These are phyloP conservation scores for Clistopyga incitator DNA, from an alignment of 2,888 invertebrate genomes.

Conservation along the genomic window DNA sequence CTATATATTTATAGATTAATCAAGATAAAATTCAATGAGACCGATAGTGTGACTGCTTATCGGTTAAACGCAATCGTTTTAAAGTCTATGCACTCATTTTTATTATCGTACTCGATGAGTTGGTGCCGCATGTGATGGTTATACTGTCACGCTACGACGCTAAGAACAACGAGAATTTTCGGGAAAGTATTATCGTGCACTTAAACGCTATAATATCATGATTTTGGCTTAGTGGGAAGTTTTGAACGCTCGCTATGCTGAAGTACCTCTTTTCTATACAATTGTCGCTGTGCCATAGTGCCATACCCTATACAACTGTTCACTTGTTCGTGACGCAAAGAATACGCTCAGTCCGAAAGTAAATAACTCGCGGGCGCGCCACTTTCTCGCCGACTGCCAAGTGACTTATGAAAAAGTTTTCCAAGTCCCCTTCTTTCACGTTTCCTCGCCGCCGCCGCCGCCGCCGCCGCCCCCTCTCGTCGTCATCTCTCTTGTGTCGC, in stretches of 20 bases:
- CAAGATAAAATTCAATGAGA: conserved; percentile 4
- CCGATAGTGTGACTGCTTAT: background rate
- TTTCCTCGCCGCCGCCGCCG: no score
- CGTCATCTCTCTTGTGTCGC: conserved; percentile 47
- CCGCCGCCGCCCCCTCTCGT: no score
- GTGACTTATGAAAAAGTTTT: conserved; percentile 65
- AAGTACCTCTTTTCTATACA: conserved; percentile 45
- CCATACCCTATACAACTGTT: conserved; percentile 54
- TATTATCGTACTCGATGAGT: conserved; percentile 12
- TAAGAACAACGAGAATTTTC: conserved; percentile 30
- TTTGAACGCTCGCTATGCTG: conserved; percentile 13
- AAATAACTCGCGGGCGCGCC: conserved; percentile 55
- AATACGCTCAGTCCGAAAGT: conserved; percentile 60
- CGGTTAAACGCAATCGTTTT: background rate
- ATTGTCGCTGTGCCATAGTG: conserved; percentile 43
- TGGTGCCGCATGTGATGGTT: background rate
- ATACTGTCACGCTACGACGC: conserved; percentile 21
- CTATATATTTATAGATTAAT: background rate
- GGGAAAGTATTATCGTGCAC: conserved; percentile 40
- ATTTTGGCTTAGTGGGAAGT: conserved; percentile 18
- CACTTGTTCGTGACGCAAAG: conserved; percentile 59
- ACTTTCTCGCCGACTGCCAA: conserved; percentile 62
- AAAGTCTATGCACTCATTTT: conserved; percentile 3
- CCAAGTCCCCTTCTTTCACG: conserved; percentile 44
- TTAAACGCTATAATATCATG: conserved; percentile 27